phyloP scores from a whole-genome alignment of 2,888 invertebrate species.

The Asteroscopus sphinx region DNA sequence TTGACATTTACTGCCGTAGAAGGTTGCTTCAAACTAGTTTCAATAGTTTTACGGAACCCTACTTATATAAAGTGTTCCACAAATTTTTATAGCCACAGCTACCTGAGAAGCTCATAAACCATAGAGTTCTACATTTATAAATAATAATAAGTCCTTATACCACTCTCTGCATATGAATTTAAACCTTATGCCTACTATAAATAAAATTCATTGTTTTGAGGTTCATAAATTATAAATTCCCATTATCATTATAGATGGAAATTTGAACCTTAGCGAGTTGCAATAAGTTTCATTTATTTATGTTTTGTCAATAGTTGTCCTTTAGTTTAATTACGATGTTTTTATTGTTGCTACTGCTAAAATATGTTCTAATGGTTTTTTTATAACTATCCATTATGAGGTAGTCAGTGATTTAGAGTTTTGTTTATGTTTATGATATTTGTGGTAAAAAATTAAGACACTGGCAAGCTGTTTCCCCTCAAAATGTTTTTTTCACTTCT shows the following conservation, averaged over 20 bases:
- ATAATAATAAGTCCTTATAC: slow-evolving; percentile 37
- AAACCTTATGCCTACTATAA: too few relatives aligned
- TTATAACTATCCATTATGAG: slow-evolving; percentile 23
- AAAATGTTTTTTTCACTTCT: too few relatives aligned
- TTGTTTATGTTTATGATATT: slow-evolving; percentile 7
- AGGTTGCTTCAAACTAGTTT: slow-evolving; percentile 7
- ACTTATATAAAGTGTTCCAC: slow-evolving; percentile 47
- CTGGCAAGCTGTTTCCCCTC: too few relatives aligned
- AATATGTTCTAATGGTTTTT: slow-evolving; percentile 46
- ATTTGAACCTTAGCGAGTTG: too few relatives aligned
- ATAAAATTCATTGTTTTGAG: too few relatives aligned
- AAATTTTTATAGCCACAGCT: slow-evolving; percentile 62
- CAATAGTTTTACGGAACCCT: slow-evolving; percentile 32
- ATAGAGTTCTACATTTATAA: slow-evolving; percentile 41
- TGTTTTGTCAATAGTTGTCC: slow-evolving; percentile 10
- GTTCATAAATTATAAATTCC: too few relatives aligned
- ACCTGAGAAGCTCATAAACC: slow-evolving; percentile 57
- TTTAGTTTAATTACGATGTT: slow-evolving; percentile 48
- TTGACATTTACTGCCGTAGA: too few relatives aligned
- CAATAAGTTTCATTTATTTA: background rate
- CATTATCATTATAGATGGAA: too few relatives aligned
- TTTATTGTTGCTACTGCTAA: slow-evolving; percentile 56
- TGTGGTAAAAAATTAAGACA: too few relatives aligned
- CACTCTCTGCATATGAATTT: slow-evolving; percentile 8
- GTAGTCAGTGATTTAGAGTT: slow-evolving; percentile 21